Percentiles rank a stretch among this genome's conserved stretches.
phyloP scores from a whole-genome alignment of 2,888 invertebrate species.

The Xestia ashworthii region DNA sequence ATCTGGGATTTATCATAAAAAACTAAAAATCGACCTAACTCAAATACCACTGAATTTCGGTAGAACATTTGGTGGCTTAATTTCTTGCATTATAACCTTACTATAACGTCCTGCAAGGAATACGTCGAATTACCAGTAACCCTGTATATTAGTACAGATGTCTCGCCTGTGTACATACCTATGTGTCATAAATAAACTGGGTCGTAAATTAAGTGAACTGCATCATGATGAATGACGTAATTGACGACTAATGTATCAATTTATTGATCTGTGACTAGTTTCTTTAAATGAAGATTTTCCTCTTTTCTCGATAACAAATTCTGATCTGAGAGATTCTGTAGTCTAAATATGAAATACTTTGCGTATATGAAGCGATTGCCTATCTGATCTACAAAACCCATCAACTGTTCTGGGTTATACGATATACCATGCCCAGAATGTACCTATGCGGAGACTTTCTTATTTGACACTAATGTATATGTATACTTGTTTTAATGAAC shows the following conservation, averaged over 20 bases:
- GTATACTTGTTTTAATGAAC: no score
- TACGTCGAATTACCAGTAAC: no score
- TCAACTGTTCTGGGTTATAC: not conserved
- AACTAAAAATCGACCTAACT: no score
- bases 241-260: not conserved
- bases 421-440: not conserved
- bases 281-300: not conserved
- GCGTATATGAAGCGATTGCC: not conserved
- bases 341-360: not conserved
- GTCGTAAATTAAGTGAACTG: not conserved
- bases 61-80: no score
- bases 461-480: no score
- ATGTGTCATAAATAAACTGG: slow-evolving; percentile 1
- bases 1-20: no score
- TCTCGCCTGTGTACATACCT: no score
- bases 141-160: no score
- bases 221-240: slow-evolving; percentile 2
- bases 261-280: not conserved
- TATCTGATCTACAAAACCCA: not conserved
- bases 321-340: not conserved
- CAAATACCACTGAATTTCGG: no score
- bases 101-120: no score
- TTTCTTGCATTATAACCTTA: no score
- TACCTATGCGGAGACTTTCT: no score
- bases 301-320: not conserved